Base-by-base conservation (phyloP, 2,797 vertebrate species). In the Sylvia borin region DNA sequence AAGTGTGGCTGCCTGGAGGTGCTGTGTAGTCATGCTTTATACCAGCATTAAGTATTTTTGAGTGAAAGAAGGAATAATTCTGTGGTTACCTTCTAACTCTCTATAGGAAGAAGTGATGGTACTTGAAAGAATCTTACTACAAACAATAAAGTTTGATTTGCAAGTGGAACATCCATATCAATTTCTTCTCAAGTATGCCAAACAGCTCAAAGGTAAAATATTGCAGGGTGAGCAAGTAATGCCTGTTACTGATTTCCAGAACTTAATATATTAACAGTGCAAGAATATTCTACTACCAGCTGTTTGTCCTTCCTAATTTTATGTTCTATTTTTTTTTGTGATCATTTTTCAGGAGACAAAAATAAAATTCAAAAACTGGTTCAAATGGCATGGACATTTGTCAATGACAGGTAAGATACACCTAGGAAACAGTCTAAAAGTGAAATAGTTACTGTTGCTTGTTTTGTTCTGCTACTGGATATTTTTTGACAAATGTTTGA, bases 81-180 rank as follows among this genome's bases (percentile, higher is more conserved):
- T 83, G 38, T 92, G 45, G 6, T 92, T 92, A 57, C n/a, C 24
- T 80, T 85, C 27, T 93, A 76, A 88, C 62, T 11, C 74, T 73
- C 61, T 93, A 71, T 97, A 99, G 99, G 99, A 99, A 90, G 99
- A 99, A 97, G 99, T 99, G 26, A 99, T 99, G 99, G 99, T 99
- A 71, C 96, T 99, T 94, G 99, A 99, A 97, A 98, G 99, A 94
- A 99, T 99, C 92, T 95, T 99, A 91, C 98, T 99, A 7, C 99
- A 99, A 97, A 99, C 99, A 22, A 99, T 99, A 95, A 99, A 99
- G 95, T 99, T 99, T 97, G 99, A 99, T 96, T 97, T 99, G 92
- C 99, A 99, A 97, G 99, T 99, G 77, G 99, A 99, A 84, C 99
- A 99, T 91, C 99, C 99, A 0, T 99, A 99, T 97, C 99, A 99